Percentiles rank a stretch among this genome's conserved stretches.
Evolutionary conservation across 2,113 vertebrate genomes (phyloP).

Genomic region (Glaucomys volans): DNA sequence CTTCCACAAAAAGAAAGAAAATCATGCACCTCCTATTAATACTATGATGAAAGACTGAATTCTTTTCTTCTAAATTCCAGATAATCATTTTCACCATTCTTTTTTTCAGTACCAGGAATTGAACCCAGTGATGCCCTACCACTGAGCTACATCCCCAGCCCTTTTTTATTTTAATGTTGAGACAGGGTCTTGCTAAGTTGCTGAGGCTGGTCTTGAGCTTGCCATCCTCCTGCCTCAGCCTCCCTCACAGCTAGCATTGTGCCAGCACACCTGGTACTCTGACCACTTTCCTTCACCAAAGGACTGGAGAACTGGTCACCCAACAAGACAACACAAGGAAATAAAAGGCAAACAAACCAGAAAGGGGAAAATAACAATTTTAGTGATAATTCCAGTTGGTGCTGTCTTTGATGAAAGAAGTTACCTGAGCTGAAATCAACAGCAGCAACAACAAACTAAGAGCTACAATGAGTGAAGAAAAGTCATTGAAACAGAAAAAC

Average conservation of each 20-base stretch:
- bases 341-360: background rate
- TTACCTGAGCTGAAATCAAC: background rate
- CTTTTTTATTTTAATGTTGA: too few relatives aligned
- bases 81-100: background rate
- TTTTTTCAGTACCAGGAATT: too few relatives aligned
- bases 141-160: too few relatives aligned
- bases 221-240: too few relatives aligned
- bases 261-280: too few relatives aligned
- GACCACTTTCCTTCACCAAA: background rate
- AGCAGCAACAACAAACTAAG: background rate
- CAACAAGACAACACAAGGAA: background rate
- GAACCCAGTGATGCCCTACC: too few relatives aligned
- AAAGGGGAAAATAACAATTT: background rate
- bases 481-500: background rate
- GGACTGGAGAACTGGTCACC: background rate
- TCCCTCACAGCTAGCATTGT: too few relatives aligned
- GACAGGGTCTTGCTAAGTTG: too few relatives aligned
- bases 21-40: too few relatives aligned
- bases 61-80: background rate
- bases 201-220: too few relatives aligned
- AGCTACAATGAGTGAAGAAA: background rate
- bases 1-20: background rate
- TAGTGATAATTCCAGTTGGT: background rate
- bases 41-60: conserved; percentile 2
- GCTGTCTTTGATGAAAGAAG: background rate